Conservation (phyloP, 92 coral and sea anemone genomes). For the Siderastrea radians region DNA sequence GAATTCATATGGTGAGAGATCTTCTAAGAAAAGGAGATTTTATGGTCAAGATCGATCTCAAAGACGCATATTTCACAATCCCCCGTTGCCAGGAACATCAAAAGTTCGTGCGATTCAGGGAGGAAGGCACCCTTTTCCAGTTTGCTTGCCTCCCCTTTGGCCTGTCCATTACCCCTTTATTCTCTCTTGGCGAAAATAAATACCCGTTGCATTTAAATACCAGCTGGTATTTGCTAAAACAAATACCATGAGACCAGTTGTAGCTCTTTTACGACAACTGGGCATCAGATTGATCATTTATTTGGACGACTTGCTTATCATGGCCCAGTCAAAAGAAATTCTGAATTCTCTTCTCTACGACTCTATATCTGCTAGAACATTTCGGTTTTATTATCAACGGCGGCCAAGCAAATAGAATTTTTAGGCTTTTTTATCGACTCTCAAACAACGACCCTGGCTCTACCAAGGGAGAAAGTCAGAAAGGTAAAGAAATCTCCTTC, state of each 20-base stretch:
- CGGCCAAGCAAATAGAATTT: slow-evolving; percentile 50
- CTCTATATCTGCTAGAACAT: slow-evolving; percentile 25
- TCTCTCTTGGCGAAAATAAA: too few relatives aligned
- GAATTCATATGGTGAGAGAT: slow-evolving; percentile 63
- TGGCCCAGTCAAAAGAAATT: slow-evolving; percentile 44
- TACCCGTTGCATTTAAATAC: too few relatives aligned
- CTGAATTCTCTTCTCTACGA: slow-evolving; percentile 40
- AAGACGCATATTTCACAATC: slow-evolving; percentile 17
- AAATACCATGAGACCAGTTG: slow-evolving; percentile 37
- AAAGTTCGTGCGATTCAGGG: background rate
- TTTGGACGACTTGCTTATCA: slow-evolving; percentile 41
- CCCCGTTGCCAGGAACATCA: slow-evolving; percentile 20
- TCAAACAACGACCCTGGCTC: slow-evolving; percentile 46
- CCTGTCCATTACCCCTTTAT: slow-evolving; percentile 18
- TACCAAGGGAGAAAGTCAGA: slow-evolving; percentile 59
- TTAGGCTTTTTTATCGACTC: slow-evolving; percentile 58
- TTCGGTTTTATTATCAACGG: slow-evolving; percentile 29
- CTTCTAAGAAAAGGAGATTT: slow-evolving; percentile 61
- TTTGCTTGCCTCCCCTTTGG: slow-evolving; percentile 53
- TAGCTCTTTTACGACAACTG: slow-evolving; percentile 28
- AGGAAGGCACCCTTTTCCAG: slow-evolving; percentile 32
- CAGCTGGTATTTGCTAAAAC: slow-evolving; percentile 23
- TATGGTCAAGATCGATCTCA: too few relatives aligned
- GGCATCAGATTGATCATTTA: slow-evolving; percentile 33
- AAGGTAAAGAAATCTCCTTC: slow-evolving; percentile 31